A percentile compares a stretch with the other conserved stretches of the same genome.
Evolutionary conservation across 2,113 vertebrate species (phyloP).

Genomic region (Xiphias gladius): DNA sequence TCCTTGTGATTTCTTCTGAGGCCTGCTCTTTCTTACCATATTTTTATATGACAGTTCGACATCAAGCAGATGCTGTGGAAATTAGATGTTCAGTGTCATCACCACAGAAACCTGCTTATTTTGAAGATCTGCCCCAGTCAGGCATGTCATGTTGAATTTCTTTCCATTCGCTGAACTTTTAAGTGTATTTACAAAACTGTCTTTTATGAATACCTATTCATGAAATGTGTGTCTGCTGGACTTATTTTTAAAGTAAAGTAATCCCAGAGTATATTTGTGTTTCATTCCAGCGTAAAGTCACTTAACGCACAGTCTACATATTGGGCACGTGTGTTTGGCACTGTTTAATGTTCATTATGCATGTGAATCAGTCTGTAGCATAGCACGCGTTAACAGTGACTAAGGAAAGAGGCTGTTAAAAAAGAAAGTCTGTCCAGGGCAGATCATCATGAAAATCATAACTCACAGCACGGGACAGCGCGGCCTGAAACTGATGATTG

Average conservation of each 20-base stretch:
- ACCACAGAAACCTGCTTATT: conserved; percentile 43
- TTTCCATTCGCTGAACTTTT: conserved; percentile 32
- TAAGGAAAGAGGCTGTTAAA: background rate
- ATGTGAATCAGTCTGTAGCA: background rate
- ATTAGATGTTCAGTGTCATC: conserved; percentile 70
- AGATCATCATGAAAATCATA: conserved; percentile 13
- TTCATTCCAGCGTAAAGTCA: conserved; percentile 37
- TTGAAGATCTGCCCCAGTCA: conserved; percentile 64
- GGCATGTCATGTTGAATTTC: conserved; percentile 68
- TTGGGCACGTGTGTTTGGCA: background rate
- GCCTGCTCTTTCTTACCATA: conserved; percentile 24
- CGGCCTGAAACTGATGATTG: conserved; percentile 7
- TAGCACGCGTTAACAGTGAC: background rate
- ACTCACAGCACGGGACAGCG: conserved; percentile 1
- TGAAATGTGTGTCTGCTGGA: conserved; percentile 24
- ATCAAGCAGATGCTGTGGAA: conserved; percentile 74
- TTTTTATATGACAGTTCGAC: conserved; percentile 59
- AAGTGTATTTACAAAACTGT: conserved; percentile 45
- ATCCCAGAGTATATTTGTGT: conserved; percentile 31
- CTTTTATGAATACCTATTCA: conserved; percentile 23
- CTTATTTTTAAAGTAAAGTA: conserved; percentile 28
- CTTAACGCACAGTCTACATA: background rate
- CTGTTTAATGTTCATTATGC: background rate
- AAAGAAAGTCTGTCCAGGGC: background rate
- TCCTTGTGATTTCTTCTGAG: conserved; percentile 30